These are phyloP conservation scores for Yponomeuta sedellus DNA, from an alignment of 2,888 invertebrate species.

Conservation along the genomic window DNA sequence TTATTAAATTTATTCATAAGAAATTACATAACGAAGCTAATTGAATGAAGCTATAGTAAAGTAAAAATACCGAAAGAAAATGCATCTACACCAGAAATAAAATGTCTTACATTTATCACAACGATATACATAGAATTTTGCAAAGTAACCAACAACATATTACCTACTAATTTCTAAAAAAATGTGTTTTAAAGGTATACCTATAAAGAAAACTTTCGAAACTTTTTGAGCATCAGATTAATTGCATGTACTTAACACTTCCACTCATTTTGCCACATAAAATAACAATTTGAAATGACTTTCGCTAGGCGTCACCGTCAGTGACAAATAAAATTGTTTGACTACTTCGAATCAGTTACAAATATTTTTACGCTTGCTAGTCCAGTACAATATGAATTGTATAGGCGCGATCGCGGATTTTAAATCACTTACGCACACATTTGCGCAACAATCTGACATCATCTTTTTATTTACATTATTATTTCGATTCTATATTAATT, in stretches of 20 bases:
- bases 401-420: background rate
- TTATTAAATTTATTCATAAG: background rate
- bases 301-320: background rate
- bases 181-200: background rate
- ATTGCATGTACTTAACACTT: background rate
- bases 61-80: background rate
- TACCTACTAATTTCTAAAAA: background rate
- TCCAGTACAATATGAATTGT: background rate
- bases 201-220: too few species aligned
- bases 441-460: background rate
- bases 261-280: conserved; percentile 14
- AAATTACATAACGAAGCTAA: background rate
- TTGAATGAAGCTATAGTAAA: background rate
- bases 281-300: conserved; percentile 8
- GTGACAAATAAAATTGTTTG: background rate
- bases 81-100: too few species aligned
- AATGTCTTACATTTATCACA: too few species aligned
- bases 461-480: background rate
- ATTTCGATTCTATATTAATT: background rate
- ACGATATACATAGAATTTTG: too few species aligned
- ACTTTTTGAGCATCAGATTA: conserved; percentile 16
- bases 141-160: too few species aligned
- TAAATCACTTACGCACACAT: background rate
- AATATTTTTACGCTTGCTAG: too few species aligned
- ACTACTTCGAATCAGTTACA: too few species aligned